Conservation (phyloP, 2,113 vertebrate species). For the Hippolais icterina region DNA sequence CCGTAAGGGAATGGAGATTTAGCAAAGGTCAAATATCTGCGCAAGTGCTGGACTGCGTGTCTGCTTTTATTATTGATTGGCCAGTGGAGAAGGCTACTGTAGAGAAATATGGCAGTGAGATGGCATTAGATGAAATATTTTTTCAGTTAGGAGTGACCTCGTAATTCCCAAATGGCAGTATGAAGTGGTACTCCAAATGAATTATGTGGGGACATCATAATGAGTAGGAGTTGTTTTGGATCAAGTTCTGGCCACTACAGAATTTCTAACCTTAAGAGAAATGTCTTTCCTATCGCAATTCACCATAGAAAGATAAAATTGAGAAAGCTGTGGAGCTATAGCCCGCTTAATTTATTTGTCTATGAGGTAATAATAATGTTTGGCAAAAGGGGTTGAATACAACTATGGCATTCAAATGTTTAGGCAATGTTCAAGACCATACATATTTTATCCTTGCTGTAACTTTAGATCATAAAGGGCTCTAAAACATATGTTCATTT, state of each 20-base stretch:
- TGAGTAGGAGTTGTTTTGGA: neutral
- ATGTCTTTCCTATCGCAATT: neutral
- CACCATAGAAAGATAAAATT: neutral
- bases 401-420: neutral
- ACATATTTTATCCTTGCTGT: neutral
- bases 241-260: neutral
- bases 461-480: neutral
- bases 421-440: neutral
- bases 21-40: neutral
- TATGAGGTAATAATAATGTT: neutral
- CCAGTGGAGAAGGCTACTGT: neutral
- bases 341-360: neutral
- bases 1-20: neutral
- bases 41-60: neutral
- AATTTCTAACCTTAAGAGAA: neutral
- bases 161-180: neutral
- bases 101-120: slow-evolving; percentile 11
- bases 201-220: neutral
- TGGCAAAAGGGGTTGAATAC: neutral
- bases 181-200: neutral
- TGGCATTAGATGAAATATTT: neutral
- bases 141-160: neutral
- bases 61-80: slow-evolving; percentile 14
- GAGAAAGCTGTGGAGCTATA: neutral
- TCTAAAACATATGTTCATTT: neutral